Conservation (phyloP, 2,797 vertebrate genomes). For the Botia kubotai region DNA sequence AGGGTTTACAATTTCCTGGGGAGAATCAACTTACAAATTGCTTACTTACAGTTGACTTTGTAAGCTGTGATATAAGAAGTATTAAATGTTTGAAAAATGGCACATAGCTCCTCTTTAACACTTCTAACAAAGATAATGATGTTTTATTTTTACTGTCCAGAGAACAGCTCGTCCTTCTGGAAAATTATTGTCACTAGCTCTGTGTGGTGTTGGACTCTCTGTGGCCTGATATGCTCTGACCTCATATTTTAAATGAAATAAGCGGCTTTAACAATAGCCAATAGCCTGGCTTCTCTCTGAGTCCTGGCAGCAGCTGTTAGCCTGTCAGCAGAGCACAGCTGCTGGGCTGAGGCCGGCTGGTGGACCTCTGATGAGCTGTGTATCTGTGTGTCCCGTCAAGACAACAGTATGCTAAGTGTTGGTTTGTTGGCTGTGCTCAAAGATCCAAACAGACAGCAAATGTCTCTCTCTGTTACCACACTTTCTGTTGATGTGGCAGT, state of each 20-base stretch:
- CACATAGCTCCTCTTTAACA: background rate
- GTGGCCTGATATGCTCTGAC: background rate
- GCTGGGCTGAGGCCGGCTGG: constrained; percentile 34
- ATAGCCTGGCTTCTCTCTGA: background rate
- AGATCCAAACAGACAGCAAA: constrained; percentile 45
- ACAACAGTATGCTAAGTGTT: constrained; percentile 54
- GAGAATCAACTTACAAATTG: too few species aligned
- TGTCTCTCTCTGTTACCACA: constrained; percentile 40
- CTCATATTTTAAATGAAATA: constrained; percentile 3
- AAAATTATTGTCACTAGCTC: constrained; percentile 5
- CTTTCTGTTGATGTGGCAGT: constrained; percentile 40
- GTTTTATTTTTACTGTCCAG: background rate
- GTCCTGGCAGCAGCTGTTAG: constrained; percentile 30
- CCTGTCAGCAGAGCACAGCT: constrained; percentile 29
- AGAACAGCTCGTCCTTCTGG: background rate
- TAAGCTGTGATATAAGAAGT: background rate
- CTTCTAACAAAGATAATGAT: background rate
- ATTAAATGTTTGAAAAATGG: background rate
- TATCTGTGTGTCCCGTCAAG: constrained; percentile 33
- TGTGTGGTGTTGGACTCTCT: background rate
- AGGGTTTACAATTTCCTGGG: too few species aligned
- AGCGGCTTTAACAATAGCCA: background rate
- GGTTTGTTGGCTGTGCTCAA: constrained; percentile 43
- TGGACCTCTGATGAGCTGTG: constrained; percentile 24
- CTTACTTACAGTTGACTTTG: background rate